Conservation (phyloP, 2,113 vertebrate species). For the Melospiza georgiana region DNA sequence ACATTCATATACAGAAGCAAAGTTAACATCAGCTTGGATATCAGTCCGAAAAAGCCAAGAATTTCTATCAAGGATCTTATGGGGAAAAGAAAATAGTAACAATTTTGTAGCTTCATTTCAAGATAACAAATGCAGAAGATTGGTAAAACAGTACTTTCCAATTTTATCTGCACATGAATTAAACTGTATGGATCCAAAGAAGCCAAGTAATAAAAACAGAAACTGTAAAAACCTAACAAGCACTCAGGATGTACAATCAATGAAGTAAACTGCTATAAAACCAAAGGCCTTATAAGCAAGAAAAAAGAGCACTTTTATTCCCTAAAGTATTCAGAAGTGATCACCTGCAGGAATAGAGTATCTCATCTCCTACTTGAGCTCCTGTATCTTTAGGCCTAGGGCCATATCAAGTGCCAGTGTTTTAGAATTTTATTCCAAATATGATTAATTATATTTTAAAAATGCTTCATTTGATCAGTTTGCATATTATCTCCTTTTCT, state of each 20-base stretch:
- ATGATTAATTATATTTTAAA: background rate
- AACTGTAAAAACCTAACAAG: background rate
- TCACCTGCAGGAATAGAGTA: background rate
- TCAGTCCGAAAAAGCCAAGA: background rate
- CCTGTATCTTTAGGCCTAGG: rapidly evolving
- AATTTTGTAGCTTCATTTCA: background rate
- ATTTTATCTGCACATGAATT: background rate
- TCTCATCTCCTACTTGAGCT: background rate
- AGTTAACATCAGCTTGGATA: background rate
- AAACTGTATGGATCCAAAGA: background rate
- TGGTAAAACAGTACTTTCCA: background rate
- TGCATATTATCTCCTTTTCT: background rate
- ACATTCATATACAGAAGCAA: background rate
- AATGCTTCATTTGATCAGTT: background rate
- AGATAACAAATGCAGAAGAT: background rate
- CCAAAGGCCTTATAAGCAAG: background rate
- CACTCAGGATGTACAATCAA: background rate
- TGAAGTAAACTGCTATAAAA: background rate
- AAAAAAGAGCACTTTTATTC: background rate
- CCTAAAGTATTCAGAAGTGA: background rate
- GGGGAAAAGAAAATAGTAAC: background rate
- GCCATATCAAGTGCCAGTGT: background rate
- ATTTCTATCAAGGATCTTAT: background rate
- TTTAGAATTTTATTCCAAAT: background rate
- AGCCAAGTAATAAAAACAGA: background rate